A percentile compares a stretch with the other conserved stretches of the same genome.
These are phyloP conservation scores for Rhabdophis nuchalis DNA, from an alignment of 2,797 vertebrate species.

Conservation along the genomic window DNA sequence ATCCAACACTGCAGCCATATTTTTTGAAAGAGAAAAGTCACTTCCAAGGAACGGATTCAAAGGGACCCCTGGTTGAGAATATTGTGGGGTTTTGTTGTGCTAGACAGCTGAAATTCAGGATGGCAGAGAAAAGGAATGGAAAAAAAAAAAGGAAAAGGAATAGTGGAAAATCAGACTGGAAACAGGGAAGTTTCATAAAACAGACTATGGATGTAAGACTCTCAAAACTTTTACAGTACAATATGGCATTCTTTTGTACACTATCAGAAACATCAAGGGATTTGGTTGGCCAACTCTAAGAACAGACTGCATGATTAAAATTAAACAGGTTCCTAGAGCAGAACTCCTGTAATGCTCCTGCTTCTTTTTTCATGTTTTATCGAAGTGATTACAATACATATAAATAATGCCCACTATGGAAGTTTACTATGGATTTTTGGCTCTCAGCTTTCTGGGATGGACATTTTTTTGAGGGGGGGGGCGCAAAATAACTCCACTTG, in stretches of 20 bases:
- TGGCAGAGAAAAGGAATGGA: not conserved
- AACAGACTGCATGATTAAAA: not conserved
- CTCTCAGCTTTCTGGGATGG: not conserved
- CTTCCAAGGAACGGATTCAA: not conserved
- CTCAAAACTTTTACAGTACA: not conserved
- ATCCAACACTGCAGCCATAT: not conserved
- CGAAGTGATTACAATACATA: not conserved
- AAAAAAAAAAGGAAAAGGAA: not conserved
- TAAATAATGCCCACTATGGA: not conserved
- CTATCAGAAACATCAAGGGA: not conserved
- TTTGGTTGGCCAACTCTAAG: not conserved
- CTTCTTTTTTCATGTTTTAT: not conserved
- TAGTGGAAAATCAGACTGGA: not conserved
- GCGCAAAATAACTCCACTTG: not conserved
- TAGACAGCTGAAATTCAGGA: not conserved
- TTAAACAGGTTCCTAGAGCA: not conserved
- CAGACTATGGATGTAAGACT: not conserved
- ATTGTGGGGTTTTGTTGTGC: not conserved
- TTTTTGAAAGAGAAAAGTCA: not conserved
- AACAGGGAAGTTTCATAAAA: not conserved
- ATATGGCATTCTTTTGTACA: not conserved
- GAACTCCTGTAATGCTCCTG: not conserved
- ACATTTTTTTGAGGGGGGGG: not conserved
- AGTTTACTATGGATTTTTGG: not conserved
- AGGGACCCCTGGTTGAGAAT: not conserved